phyloP scores from a whole-genome alignment of 2,888 invertebrate genomes.

The Cheilosia grossa region DNA sequence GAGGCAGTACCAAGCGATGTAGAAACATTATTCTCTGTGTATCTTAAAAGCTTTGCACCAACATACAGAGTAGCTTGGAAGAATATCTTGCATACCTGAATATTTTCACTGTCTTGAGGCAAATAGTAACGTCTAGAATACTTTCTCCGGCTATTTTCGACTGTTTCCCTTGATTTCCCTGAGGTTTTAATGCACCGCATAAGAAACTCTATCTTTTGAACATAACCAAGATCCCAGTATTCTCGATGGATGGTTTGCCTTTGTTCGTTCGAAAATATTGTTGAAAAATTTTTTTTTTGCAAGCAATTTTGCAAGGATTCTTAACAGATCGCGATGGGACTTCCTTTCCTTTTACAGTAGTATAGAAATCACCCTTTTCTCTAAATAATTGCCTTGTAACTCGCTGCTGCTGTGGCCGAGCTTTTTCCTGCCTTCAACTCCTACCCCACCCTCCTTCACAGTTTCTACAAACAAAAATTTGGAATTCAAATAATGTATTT shows the following conservation, averaged over 20 bases:
- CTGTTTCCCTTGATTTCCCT: neutral
- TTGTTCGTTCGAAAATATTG: constrained; percentile 9
- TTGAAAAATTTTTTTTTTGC: constrained; percentile 3
- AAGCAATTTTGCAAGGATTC: neutral
- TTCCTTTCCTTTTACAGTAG: neutral
- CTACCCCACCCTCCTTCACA: neutral
- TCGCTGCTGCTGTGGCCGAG: constrained; percentile 3
- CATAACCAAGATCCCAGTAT: neutral
- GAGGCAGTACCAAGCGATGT: constrained; percentile 16
- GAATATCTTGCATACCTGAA: constrained; percentile 23
- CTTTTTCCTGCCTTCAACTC: neutral
- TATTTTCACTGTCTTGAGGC: constrained; percentile 2
- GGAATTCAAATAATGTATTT: too few relatives aligned
- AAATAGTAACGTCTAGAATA: constrained; percentile 25
- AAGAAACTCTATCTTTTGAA: neutral
- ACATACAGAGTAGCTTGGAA: constrained; percentile 16
- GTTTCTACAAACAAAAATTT: neutral
- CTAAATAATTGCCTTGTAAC: neutral
- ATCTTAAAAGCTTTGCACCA: constrained; percentile 18
- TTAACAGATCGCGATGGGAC: neutral
- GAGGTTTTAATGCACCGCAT: neutral
- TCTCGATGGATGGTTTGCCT: neutral
- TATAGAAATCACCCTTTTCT: neutral
- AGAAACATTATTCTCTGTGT: constrained; percentile 19
- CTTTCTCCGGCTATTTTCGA: constrained; percentile 10